These are phyloP conservation scores for Ornithoptera priamus DNA, from an alignment of 2,888 invertebrate species.

Conservation along the genomic window DNA sequence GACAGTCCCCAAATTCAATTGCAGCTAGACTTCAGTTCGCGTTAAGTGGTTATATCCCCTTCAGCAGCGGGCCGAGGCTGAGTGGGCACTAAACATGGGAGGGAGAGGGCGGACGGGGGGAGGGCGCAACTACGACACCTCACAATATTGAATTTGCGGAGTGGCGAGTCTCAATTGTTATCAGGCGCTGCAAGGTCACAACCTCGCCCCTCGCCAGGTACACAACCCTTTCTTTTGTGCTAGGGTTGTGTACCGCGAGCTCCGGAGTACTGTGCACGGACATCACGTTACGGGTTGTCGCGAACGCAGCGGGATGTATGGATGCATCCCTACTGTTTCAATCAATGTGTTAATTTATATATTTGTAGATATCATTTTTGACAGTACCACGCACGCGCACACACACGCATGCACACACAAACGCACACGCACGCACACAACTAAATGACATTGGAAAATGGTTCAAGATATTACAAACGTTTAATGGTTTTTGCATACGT, in stretches of 20 bases:
- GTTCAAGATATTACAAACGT: too few relatives aligned
- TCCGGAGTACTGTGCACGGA: too few relatives aligned
- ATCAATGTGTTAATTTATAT: too few relatives aligned
- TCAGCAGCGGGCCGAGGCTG: constrained; percentile 58
- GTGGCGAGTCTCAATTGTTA: constrained; percentile 74
- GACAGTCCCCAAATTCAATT: constrained; percentile 69
- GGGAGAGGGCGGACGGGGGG: constrained; percentile 40
- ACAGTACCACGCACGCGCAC: too few relatives aligned
- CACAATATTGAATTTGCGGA: constrained; percentile 77
- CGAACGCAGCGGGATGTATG: too few relatives aligned
- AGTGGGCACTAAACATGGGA: constrained; percentile 69
- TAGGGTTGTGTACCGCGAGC: constrained; percentile 49
- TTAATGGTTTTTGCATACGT: too few relatives aligned
- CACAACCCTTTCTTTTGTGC: constrained; percentile 61
- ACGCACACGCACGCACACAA: too few relatives aligned
- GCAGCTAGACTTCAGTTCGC: constrained; percentile 70
- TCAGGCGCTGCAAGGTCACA: constrained; percentile 74
- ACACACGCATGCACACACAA: too few relatives aligned
- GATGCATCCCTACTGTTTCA: too few relatives aligned
- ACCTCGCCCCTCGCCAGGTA: constrained; percentile 54
- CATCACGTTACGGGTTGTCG: too few relatives aligned
- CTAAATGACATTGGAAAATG: too few relatives aligned
- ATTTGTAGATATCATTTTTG: too few relatives aligned
- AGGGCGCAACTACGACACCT: constrained; percentile 61
- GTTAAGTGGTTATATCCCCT: constrained; percentile 78